These are phyloP conservation scores for Stomorhina lunata DNA, from an alignment of 2,888 invertebrate genomes.

Conservation along the genomic window DNA sequence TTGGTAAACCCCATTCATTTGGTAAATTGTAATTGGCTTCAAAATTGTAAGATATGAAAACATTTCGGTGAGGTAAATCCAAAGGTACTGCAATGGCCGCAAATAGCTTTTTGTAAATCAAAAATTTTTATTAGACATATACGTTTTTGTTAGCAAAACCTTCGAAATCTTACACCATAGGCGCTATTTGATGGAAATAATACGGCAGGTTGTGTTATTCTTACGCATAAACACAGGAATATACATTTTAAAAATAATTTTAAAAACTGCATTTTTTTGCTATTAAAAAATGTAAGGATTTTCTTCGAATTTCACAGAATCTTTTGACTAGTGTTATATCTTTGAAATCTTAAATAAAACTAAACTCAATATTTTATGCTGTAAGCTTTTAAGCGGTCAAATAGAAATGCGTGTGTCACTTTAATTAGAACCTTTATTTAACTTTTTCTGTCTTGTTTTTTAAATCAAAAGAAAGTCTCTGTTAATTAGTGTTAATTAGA, in stretches of 20 bases:
- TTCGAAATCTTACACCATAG: constrained; percentile 75
- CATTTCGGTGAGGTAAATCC: constrained; percentile 85
- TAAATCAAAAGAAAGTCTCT: constrained; percentile 61
- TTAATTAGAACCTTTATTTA: constrained; percentile 53
- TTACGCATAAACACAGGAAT: not conserved
- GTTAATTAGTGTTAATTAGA: constrained; percentile 67
- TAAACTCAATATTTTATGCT: constrained; percentile 20
- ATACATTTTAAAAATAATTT: not conserved
- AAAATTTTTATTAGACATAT: too few species aligned
- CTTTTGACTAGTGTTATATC: constrained; percentile 6
- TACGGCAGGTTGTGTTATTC: constrained; percentile 58
- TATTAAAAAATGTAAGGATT: not conserved
- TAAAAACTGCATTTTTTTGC: constrained; percentile 28
- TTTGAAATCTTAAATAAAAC: constrained; percentile 36
- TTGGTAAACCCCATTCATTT: constrained; percentile 79
- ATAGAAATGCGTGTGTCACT: constrained; percentile 50
- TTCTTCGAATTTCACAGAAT: not conserved
- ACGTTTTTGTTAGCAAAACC: too few species aligned
- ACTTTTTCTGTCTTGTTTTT: not conserved
- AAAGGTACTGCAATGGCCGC: constrained; percentile 86
- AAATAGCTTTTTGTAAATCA: constrained; percentile 86
- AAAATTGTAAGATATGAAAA: constrained; percentile 88
- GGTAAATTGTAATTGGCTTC: constrained; percentile 85
- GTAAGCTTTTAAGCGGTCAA: constrained; percentile 54
- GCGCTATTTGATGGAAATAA: constrained; percentile 76